Conservation (phyloP, 2,113 vertebrate genomes). For the Neogobius melanostomus region DNA sequence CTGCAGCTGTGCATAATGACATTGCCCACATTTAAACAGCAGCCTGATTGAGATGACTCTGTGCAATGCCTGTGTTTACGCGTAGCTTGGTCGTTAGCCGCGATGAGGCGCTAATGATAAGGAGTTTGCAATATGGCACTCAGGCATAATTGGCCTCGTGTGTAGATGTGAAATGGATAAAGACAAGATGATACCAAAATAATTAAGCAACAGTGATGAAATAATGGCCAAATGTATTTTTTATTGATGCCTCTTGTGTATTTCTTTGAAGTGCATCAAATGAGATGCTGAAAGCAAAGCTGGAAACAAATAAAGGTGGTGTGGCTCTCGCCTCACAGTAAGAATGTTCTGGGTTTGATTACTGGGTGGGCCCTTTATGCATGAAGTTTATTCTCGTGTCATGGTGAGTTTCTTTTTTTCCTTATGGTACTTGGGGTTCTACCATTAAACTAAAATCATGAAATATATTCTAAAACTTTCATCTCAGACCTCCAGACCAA, state of each 20-base stretch:
- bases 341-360: too few species aligned
- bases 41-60: conserved; percentile 65
- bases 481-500: too few species aligned
- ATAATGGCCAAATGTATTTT: conserved; percentile 27
- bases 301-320: conserved; percentile 19
- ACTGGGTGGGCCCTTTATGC: too few species aligned
- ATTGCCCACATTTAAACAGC: conserved; percentile 58
- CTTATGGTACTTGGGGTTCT: too few species aligned
- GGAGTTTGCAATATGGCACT: conserved; percentile 76
- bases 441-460: too few species aligned
- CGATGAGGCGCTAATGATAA: conserved; percentile 67
- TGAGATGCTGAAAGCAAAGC: conserved; percentile 42
- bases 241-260: conserved; percentile 29
- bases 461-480: too few species aligned
- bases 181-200: conserved; percentile 41
- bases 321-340: too few species aligned
- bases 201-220: conserved; percentile 31
- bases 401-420: too few species aligned
- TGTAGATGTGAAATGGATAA: conserved; percentile 33
- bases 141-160: conserved; percentile 59
- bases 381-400: too few species aligned
- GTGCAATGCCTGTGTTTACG: conserved; percentile 62
- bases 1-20: conserved; percentile 73
- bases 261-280: conserved; percentile 39
- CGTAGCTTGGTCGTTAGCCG: conserved; percentile 62